Base-by-base conservation (phyloP, 2,797 vertebrate species). In the Urosaurus nigricauda region DNA sequence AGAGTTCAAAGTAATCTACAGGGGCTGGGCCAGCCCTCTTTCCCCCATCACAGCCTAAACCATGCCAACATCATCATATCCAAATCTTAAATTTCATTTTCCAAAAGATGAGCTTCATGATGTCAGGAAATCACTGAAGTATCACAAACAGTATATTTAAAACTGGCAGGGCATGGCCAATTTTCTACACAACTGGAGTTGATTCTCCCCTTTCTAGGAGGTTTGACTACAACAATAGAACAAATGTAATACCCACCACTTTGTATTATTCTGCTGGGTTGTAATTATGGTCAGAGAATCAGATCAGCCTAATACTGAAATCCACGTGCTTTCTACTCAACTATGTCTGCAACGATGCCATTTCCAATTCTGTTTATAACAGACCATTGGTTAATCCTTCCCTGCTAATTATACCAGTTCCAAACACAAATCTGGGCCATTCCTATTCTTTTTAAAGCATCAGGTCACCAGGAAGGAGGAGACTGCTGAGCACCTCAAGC, bases 351-450 rank as follows among this genome's bases (percentile, higher is more conserved):
- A 43, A 77, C 58, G 2, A 53, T 71, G 24, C 12, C 16, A 51
- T 70, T 79, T 40, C 43, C 43, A 26, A 51, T 16, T 60, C 24
- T 40, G 24, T 75, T 35, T 74, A 4, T 40, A 43, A 68, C 29
- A 79, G 51, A 35, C 17, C 70, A n/a, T 19, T 58, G 75, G 71
- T 70, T 79, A 1, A 19, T 37, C n/a, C 51, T 70, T 84, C 85
- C 0, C 74, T 87, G 63, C 70, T 74, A 87, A 43, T 85, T 79
- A 26, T 0, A 79, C 9, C 87, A 5, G n/a, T 90, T 85, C 35
- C 7, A 91, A 91, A 79, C 87, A 9, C 73, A 82, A 19, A 86
- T 88, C 85, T 29, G 24, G 29, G 71, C 82, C 29, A 83, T 0
- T 0, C 37, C 13, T 89, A 60, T 71, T 75, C 0, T 1, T 74